A percentile compares a stretch with the other conserved stretches of the same genome.
Evolutionary conservation across 2,797 vertebrate species (phyloP).

Genomic region (Macropodus opercularis): DNA sequence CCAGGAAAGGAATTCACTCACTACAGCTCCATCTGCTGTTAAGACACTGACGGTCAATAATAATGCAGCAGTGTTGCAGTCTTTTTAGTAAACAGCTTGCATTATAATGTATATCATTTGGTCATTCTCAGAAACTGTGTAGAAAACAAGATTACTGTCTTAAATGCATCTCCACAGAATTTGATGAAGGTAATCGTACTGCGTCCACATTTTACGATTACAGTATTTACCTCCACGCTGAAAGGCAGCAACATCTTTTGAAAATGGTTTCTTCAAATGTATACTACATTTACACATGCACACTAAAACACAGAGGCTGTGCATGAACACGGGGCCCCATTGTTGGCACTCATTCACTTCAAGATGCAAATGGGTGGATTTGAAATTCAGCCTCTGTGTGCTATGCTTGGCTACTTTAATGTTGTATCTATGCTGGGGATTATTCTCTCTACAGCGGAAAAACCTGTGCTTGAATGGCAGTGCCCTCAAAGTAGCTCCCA

Average conservation of each 20-base stretch:
- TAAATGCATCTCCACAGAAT: constrained; percentile 19
- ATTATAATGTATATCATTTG: constrained; percentile 33
- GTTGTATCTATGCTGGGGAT: constrained; percentile 84
- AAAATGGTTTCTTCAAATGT: constrained; percentile 29
- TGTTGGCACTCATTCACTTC: constrained; percentile 78
- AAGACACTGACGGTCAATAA: constrained; percentile 36
- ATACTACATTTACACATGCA: constrained; percentile 37
- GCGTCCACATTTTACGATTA: constrained; percentile 28
- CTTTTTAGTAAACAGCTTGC: constrained; percentile 52
- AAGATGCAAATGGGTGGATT: constrained; percentile 82
- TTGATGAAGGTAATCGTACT: constrained; percentile 15
- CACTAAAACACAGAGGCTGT: constrained; percentile 58
- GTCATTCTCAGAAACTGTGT: constrained; percentile 10
- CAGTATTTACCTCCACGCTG: constrained; percentile 15
- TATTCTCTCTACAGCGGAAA: constrained; percentile 81
- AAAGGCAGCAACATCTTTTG: constrained; percentile 34
- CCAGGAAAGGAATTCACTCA: constrained; percentile 55
- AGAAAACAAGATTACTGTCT: neutral
- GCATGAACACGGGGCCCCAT: constrained; percentile 60
- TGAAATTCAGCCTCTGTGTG: constrained; percentile 82
- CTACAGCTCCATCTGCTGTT: constrained; percentile 77
- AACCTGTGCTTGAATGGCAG: constrained; percentile 82
- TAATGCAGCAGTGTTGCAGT: constrained; percentile 33
- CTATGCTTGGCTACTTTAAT: constrained; percentile 85
- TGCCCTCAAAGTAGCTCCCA: constrained; percentile 80